These are phyloP conservation scores for Camarhynchus parvulus DNA, from an alignment of 2,113 vertebrate genomes.

Conservation along the genomic window DNA sequence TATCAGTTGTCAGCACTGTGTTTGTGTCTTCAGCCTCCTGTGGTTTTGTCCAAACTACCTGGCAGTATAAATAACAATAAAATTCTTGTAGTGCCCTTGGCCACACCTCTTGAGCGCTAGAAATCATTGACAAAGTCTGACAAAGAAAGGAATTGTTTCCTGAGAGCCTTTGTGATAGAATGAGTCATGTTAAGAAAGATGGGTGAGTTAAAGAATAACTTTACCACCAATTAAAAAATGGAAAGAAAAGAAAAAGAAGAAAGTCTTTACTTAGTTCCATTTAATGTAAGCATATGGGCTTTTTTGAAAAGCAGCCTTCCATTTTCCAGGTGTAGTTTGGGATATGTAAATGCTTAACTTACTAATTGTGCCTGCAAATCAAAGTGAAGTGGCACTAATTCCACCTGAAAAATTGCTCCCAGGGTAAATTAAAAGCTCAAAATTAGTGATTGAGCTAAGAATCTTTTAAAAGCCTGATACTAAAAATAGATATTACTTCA, in stretches of 20 bases:
- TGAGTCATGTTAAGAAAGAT: not conserved
- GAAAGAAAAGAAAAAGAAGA: not conserved
- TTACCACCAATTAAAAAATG: not conserved
- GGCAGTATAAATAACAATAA: not conserved
- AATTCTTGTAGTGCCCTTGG: not conserved
- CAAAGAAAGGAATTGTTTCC: not conserved
- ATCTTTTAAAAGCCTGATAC: not conserved
- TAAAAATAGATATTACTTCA: constrained; percentile 9
- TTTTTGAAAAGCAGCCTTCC: not conserved
- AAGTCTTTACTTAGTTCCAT: not conserved
- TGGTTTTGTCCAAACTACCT: not conserved
- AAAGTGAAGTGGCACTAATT: not conserved
- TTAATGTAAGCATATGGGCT: not conserved
- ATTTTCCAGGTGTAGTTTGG: not conserved
- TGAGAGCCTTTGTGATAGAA: not conserved
- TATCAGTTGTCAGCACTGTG: not conserved
- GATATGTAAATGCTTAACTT: not conserved
- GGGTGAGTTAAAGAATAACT: not conserved
- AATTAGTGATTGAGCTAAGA: not conserved
- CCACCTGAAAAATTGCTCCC: not conserved
- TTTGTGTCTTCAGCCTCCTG: not conserved
- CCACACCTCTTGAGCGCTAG: not conserved
- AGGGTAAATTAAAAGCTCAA: not conserved
- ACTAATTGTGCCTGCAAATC: not conserved
- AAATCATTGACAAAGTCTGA: not conserved